phyloP scores from a whole-genome alignment of 2,888 invertebrate genomes.

The Tetranychus piercei region DNA sequence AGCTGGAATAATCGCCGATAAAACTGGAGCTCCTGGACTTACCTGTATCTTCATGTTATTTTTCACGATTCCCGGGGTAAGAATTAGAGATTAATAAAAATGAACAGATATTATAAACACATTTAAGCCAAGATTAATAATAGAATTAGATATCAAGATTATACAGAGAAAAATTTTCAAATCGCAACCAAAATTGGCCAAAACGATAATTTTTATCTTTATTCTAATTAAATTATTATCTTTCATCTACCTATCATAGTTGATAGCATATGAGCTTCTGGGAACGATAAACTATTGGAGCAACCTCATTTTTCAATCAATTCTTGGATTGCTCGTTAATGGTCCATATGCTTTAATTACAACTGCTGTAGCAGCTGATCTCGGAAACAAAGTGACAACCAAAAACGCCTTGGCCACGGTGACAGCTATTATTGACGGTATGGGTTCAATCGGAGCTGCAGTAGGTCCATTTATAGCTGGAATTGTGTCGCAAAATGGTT shows the following conservation, averaged over 20 bases:
- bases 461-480: constrained; percentile 77
- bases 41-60: constrained; percentile 65
- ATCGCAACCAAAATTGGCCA: too few relatives aligned
- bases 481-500: constrained; percentile 46
- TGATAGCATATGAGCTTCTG: constrained; percentile 27
- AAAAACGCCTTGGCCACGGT: constrained; percentile 81
- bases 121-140: too few relatives aligned
- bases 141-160: too few relatives aligned
- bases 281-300: constrained; percentile 18
- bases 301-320: constrained; percentile 24
- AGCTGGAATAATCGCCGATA: constrained; percentile 67
- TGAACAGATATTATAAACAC: not conserved
- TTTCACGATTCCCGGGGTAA: constrained; percentile 61
- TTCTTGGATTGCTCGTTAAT: constrained; percentile 44
- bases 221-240: not conserved
- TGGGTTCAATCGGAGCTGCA: constrained; percentile 80
- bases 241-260: constrained; percentile 18
- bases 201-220: not conserved
- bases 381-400: constrained; percentile 68
- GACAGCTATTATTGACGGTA: constrained; percentile 93
- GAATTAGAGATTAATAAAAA: constrained; percentile 21
- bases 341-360: constrained; percentile 92
- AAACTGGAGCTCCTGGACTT: constrained; percentile 58
- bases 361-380: constrained; percentile 82
- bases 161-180: too few relatives aligned